Conservation (phyloP, 1,140 invertebrate genomes). For the Drosophila kanapiae region DNA sequence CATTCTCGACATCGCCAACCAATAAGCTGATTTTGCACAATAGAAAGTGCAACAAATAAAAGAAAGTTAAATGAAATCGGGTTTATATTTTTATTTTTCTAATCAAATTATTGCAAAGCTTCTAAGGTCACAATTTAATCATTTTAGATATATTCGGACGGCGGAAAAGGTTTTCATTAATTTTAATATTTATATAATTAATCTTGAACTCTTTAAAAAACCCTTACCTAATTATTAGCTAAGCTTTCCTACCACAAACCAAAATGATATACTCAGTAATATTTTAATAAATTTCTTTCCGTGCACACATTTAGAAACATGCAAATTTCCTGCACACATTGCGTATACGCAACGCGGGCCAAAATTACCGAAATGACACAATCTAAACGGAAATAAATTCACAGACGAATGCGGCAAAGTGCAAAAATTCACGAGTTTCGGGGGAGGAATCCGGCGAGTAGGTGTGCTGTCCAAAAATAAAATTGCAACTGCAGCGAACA, state of each 20-base stretch:
- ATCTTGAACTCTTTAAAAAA: too few relatives aligned
- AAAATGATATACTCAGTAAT: too few relatives aligned
- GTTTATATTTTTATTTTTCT: background rate
- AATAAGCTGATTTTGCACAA: constrained; percentile 8
- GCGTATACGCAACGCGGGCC: constrained; percentile 72
- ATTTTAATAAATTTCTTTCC: background rate
- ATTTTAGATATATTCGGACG: background rate
- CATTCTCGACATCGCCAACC: constrained; percentile 10
- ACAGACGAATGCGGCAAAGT: constrained; percentile 54
- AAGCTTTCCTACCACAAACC: too few relatives aligned
- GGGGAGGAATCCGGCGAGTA: constrained; percentile 8
- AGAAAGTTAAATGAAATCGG: background rate
- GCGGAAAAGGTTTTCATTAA: too few relatives aligned
- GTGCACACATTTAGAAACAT: constrained; percentile 16
- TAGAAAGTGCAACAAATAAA: background rate
- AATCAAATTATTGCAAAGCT: background rate
- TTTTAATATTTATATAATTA: background rate
- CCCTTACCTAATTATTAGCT: too few relatives aligned
- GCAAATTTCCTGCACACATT: constrained; percentile 29
- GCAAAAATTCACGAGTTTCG: constrained; percentile 41
- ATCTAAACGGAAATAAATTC: constrained; percentile 83
- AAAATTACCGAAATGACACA: constrained; percentile 80
- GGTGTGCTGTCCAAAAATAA: constrained; percentile 37
- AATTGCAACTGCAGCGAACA: constrained; percentile 62
- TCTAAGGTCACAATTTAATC: background rate